These are phyloP conservation scores for Phyllotreta striolata DNA, from an alignment of 2,888 invertebrate species.

Conservation along the genomic window DNA sequence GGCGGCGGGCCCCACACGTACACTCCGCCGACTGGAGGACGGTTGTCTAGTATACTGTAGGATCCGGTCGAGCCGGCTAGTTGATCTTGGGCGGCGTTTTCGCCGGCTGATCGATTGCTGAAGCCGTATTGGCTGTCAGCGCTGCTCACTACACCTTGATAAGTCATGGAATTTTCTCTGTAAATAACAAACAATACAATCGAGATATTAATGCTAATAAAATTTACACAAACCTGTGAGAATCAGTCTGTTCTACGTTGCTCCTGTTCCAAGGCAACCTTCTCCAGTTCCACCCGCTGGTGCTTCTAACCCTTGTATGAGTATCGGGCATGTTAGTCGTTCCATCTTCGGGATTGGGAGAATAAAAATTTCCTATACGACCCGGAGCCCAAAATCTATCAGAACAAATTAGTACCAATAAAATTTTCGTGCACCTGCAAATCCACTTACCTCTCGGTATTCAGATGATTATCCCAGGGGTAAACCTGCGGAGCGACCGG, in stretches of 20 bases:
- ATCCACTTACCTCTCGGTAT: conserved; percentile 57
- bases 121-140: conserved; percentile 87
- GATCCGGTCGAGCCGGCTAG: conserved; percentile 60
- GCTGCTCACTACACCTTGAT: conserved; percentile 72
- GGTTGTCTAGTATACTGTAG: conserved; percentile 68
- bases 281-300: conserved; percentile 74
- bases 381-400: conserved; percentile 68
- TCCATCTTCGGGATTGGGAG: conserved; percentile 75
- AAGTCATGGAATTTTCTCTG: conserved; percentile 64
- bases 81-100: conserved; percentile 52
- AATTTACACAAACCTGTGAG: conserved; percentile 49
- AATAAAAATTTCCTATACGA: conserved; percentile 81
- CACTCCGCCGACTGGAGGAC: conserved; percentile 66
- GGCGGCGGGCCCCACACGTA: conserved; percentile 89
- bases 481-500: conserved; percentile 66
- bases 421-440: background rate
- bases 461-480: conserved; percentile 66
- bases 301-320: conserved; percentile 52
- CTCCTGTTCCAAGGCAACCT: conserved; percentile 76
- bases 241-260: conserved; percentile 58
- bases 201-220: background rate
- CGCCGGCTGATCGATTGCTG: conserved; percentile 64
- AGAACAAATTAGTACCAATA: conserved; percentile 9
- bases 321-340: conserved; percentile 47
- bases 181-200: conserved; percentile 20